Percentiles rank a stretch among this genome's conserved stretches.
phyloP scores from a whole-genome alignment of 2,888 invertebrate genomes.

The Axea sp. region DNA sequence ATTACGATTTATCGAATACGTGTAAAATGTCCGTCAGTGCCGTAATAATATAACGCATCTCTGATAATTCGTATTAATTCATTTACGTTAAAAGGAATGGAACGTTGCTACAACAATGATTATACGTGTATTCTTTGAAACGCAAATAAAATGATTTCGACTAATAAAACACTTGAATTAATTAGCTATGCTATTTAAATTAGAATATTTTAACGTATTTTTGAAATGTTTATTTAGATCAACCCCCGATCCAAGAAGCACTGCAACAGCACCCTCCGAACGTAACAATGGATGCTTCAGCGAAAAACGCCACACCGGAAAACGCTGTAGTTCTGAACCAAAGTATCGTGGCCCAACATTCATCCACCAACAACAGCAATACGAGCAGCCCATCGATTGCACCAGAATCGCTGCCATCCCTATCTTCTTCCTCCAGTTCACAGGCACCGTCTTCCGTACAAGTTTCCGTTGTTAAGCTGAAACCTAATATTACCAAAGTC shows the following conservation, averaged over 20 bases:
- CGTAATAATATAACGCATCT: too few species aligned
- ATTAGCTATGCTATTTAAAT: too few species aligned
- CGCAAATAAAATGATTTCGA: too few species aligned
- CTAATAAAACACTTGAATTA: too few species aligned
- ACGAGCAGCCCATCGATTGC: constrained; percentile 53
- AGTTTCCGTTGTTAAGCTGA: constrained; percentile 4
- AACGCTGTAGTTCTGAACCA: constrained; percentile 24
- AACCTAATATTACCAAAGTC: constrained; percentile 71
- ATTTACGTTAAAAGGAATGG: too few species aligned
- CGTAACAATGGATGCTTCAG: constrained; percentile 58
- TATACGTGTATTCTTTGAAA: too few species aligned
- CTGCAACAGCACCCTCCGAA: constrained; percentile 54
- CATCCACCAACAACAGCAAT: constrained; percentile 28
- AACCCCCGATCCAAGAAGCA: constrained; percentile 9
- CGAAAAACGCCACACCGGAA: constrained; percentile 66
- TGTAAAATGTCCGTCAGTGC: too few species aligned
- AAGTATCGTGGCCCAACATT: constrained; percentile 33
- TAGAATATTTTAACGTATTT: too few species aligned
- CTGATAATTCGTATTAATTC: too few species aligned
- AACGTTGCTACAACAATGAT: too few species aligned
- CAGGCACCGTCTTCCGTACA: constrained; percentile 63
- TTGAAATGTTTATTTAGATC: too few species aligned
- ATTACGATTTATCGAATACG: too few species aligned
- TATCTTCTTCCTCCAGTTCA: constrained; percentile 50
- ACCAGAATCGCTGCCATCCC: constrained; percentile 51